Conservation (phyloP, 2,888 invertebrate genomes). For the Ophioninae sp. region DNA sequence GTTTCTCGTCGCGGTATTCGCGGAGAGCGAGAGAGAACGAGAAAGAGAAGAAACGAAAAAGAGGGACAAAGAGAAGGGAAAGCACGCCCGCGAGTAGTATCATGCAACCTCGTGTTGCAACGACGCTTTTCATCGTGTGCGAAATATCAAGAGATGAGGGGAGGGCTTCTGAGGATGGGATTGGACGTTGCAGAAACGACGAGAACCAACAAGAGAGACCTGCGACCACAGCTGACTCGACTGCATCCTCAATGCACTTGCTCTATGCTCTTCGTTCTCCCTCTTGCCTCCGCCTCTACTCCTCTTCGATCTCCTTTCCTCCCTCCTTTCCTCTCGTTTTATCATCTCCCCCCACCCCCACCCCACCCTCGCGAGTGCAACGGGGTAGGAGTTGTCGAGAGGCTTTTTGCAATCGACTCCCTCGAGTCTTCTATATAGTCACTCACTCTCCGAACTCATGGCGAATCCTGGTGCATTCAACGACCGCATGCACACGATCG, state of each 20-base stretch:
- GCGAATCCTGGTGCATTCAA: conserved; percentile 47
- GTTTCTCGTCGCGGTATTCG: conserved; percentile 59
- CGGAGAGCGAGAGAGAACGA: conserved; percentile 64
- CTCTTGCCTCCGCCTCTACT: conserved; percentile 19
- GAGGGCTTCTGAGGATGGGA: conserved; percentile 64
- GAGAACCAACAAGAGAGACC: conserved; percentile 50
- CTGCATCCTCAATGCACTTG: conserved; percentile 71
- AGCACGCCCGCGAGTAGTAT: conserved; percentile 56
- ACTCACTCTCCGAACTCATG: conserved; percentile 48
- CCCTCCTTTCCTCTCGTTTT: conserved; percentile 2
- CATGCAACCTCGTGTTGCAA: conserved; percentile 63
- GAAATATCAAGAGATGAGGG: conserved; percentile 63
- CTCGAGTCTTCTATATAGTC: not conserved
- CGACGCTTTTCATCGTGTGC: conserved; percentile 60
- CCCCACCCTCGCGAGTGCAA: conserved; percentile 13
- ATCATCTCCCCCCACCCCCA: not conserved
- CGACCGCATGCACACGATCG: conserved; percentile 31
- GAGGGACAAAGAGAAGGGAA: too few relatives aligned
- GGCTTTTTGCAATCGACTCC: conserved; percentile 44
- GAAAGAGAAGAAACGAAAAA: too few relatives aligned
- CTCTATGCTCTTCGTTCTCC: not conserved
- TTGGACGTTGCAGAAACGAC: conserved; percentile 63
- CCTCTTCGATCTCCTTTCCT: not conserved
- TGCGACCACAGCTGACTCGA: conserved; percentile 70
- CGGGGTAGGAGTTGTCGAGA: conserved; percentile 12